phyloP scores from a whole-genome alignment of 1,140 invertebrate genomes.

The Palaemon carinicauda region DNA sequence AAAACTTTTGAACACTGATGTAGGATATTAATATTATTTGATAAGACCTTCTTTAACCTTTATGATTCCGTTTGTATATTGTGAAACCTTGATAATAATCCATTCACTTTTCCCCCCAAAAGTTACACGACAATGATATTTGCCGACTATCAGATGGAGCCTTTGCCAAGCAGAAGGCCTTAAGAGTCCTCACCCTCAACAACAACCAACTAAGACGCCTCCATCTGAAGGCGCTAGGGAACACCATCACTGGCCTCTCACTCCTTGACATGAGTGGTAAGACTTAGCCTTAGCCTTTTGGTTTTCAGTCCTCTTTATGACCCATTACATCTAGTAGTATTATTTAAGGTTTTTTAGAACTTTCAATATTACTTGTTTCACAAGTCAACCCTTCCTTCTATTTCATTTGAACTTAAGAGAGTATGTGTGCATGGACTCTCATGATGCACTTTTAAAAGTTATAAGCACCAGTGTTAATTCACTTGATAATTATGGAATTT shows the following conservation, averaged over 20 bases:
- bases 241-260: conserved; percentile 80
- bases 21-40: no score
- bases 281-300: conserved; percentile 45
- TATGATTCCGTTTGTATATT: background rate
- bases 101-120: conserved; percentile 64
- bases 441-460: no score
- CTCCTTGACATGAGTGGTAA: conserved; percentile 85
- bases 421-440: no score
- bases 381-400: no score
- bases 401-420: no score
- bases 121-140: conserved; percentile 67
- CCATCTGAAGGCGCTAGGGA: conserved; percentile 77
- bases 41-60: background rate
- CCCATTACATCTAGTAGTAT: no score
- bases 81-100: background rate
- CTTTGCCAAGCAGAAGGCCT: conserved; percentile 81
- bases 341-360: no score
- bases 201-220: conserved; percentile 81
- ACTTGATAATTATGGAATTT: no score
- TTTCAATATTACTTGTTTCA: no score
- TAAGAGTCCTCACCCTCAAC: conserved; percentile 80
- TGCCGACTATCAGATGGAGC: conserved; percentile 71
- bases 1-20: no score
- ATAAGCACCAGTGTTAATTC: no score
- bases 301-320: no score